Conservation (phyloP, 2,888 invertebrate species). For the Andrena flavipes region DNA sequence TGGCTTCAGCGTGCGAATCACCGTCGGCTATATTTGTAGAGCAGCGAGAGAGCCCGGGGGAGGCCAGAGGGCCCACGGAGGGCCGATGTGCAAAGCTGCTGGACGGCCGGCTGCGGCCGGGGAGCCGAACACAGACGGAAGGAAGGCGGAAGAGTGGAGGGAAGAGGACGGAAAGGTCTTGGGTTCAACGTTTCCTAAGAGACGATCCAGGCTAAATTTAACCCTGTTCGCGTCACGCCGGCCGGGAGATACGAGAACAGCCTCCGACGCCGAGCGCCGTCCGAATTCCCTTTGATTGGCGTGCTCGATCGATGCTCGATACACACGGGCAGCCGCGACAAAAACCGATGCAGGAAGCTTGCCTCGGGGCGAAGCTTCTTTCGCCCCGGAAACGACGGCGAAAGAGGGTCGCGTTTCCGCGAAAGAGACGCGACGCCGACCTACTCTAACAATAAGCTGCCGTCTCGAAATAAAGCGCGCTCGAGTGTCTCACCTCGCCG, state of each 20-base stretch:
- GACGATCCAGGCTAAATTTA: slow-evolving; percentile 77
- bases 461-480: background rate
- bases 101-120: slow-evolving; percentile 19
- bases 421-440: slow-evolving; percentile 7
- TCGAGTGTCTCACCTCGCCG: background rate
- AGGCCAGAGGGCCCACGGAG: slow-evolving; percentile 19
- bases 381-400: background rate
- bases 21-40: slow-evolving; percentile 31
- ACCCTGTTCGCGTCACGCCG: slow-evolving; percentile 67
- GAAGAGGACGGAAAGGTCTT: slow-evolving; percentile 64
- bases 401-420: slow-evolving; percentile 39
- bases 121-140: slow-evolving; percentile 30
- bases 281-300: slow-evolving; percentile 60
- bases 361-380: background rate
- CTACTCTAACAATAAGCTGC: slow-evolving; percentile 13
- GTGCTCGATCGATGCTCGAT: slow-evolving; percentile 30
- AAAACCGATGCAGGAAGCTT: slow-evolving; percentile 4
- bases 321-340: background rate
- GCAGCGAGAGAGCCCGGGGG: slow-evolving; percentile 11
- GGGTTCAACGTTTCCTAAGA: slow-evolving; percentile 77
- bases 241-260: slow-evolving; percentile 52
- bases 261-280: slow-evolving; percentile 51
- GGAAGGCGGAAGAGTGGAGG: slow-evolving; percentile 36
- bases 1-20: slow-evolving; percentile 29
- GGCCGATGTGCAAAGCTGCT: slow-evolving; percentile 15